These are phyloP conservation scores for Paratrypauchen microcephalus DNA, from an alignment of 2,797 vertebrate species.

Conservation along the genomic window DNA sequence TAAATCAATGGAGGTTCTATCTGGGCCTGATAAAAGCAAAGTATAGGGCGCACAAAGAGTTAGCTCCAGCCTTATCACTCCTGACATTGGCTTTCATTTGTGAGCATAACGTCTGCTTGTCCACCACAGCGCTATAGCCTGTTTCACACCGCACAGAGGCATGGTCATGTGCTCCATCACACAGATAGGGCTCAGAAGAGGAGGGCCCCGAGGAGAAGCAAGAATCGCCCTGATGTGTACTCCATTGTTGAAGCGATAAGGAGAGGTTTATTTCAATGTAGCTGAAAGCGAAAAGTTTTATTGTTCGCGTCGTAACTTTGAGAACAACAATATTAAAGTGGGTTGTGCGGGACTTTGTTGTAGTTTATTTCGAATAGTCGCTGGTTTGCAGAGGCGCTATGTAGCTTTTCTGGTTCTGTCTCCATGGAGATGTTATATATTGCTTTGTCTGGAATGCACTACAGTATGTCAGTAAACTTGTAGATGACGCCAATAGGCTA, in stretches of 20 bases:
- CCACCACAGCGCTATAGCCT: conserved; percentile 1
- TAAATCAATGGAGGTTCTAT: conserved; percentile 57
- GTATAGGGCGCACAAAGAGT: conserved; percentile 16
- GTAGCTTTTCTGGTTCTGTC: not conserved
- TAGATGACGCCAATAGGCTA: too few relatives aligned
- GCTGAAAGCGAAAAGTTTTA: not conserved
- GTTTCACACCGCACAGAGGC: conserved; percentile 1
- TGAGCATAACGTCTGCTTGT: conserved; percentile 9
- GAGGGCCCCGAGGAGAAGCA: not conserved
- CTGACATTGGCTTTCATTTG: conserved; percentile 26
- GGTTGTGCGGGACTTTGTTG: not conserved
- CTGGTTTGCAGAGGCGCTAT: not conserved
- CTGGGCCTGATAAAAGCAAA: conserved; percentile 34
- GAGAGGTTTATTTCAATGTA: not conserved
- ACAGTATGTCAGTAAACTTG: not conserved
- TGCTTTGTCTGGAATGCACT: too few relatives aligned
- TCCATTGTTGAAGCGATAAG: not conserved
- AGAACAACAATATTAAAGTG: not conserved
- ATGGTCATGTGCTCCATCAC: conserved; percentile 8
- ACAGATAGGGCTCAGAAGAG: conserved; percentile 8
- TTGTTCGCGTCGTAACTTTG: not conserved
- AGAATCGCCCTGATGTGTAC: not conserved
- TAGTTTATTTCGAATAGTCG: not conserved
- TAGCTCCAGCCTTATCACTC: conserved; percentile 23
- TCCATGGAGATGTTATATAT: not conserved